Percentiles rank a stretch among this genome's conserved stretches.
Conservation (phyloP, 2,113 vertebrate species). For the Buteo buteo region DNA sequence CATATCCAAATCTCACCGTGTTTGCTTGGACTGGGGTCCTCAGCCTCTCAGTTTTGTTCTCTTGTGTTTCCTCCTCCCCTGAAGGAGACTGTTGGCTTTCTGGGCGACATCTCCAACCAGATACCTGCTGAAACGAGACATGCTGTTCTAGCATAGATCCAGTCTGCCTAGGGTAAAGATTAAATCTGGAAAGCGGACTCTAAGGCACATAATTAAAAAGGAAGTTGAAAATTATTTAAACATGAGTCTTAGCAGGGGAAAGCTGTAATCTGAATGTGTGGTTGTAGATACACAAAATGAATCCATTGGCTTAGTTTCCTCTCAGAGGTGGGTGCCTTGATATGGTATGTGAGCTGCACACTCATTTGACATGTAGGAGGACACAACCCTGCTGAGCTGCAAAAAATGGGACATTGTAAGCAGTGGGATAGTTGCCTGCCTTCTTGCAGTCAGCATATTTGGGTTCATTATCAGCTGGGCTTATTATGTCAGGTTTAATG, state of each 20-base stretch:
- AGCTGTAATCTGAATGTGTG: neutral
- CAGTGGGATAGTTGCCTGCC: neutral
- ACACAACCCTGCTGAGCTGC: neutral
- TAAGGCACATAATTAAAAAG: constrained; percentile 5
- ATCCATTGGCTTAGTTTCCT: neutral
- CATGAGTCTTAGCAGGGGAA: neutral
- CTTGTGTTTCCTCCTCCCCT: neutral
- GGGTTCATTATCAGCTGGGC: neutral
- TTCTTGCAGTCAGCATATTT: neutral
- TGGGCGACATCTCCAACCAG: neutral
- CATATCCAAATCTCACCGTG: rapidly evolving
- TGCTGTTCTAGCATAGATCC: neutral
- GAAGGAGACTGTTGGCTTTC: neutral
- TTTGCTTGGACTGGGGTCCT: neutral
- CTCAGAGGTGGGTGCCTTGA: neutral
- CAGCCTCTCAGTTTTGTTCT: neutral
- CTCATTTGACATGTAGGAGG: constrained; percentile 1
- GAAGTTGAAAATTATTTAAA: constrained; percentile 30
- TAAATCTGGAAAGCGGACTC: neutral
- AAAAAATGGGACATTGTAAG: neutral
- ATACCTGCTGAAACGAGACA: neutral
- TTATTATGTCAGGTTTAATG: neutral
- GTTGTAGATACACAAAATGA: neutral
- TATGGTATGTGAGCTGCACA: neutral
- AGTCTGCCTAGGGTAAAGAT: neutral